Base-by-base conservation (phyloP, 2,888 invertebrate species). In the Geotrupes spiniger region DNA sequence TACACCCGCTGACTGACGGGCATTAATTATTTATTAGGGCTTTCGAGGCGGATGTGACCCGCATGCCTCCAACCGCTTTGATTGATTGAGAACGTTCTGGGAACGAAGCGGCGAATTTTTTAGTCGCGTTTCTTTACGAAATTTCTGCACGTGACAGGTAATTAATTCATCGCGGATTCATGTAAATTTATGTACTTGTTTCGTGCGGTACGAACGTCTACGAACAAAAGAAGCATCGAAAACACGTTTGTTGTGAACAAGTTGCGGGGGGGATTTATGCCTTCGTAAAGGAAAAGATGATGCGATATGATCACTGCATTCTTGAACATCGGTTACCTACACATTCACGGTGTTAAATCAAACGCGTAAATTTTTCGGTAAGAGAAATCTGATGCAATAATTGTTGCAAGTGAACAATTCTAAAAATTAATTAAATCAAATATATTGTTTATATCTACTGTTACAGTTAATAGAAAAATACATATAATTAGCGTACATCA, bases 21-120 rank as follows among this genome's bases (percentile, higher is more conserved):
- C 45, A 50, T 46, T 50, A 50, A 50, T 50, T 50, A 50, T 50
- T 50, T 50, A 50, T 42, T 41, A 46, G 46, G 42, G 37, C 42
- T 36, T 50, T 41, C 41, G 26, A 26, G 38, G 45, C 42, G 50
- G 42, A 45, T 49, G 46, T 46, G 50, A 38, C 33, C 15, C 33
- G 27, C 17, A 33, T 37, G 17, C 44, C 46, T 39, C n/a, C 37
- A 27, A 33, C 29, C 42, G 45, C 42, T 37, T 51, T 53, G 51
- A 53, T 53, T 53, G 51, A 53, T 51, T 48, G 29, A 42, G 33
- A 33, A 46, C 25, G 44, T 45, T 38, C 33, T 12, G 36, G 15
- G 12, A 33, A 28, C 29, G 46, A 46, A 46, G 40, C 36, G 36
- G 15, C 42, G 25, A 27, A n/a, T 41, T 47, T 48, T 42, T 42